Percentiles rank a stretch among this genome's conserved stretches.
Evolutionary conservation across 1,140 invertebrate genomes (phyloP).

Genomic region (Aleiodes sp.): DNA sequence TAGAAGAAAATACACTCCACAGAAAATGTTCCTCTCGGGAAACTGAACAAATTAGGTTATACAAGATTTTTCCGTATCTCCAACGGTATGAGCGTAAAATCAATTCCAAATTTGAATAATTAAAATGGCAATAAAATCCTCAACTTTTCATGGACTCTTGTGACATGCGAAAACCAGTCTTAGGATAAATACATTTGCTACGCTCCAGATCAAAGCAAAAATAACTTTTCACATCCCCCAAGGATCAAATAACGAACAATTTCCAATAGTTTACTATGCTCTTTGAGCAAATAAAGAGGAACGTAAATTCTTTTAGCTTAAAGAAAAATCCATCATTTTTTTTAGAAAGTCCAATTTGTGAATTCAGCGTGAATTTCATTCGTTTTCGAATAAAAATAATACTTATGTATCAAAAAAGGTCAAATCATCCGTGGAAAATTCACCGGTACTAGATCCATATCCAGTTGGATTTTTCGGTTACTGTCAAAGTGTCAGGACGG

Average conservation of each 20-base stretch:
- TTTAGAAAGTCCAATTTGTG: neutral
- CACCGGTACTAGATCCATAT: neutral
- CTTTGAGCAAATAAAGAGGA: neutral
- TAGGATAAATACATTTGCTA: neutral
- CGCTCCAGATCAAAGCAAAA: neutral
- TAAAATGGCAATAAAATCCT: neutral
- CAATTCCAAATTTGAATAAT: too few species aligned
- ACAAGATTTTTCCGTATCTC: too few species aligned
- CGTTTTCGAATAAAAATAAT: too few species aligned
- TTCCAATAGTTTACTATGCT: neutral
- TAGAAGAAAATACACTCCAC: too few species aligned
- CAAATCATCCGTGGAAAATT: neutral
- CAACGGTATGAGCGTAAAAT: too few species aligned
- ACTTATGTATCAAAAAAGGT: too few species aligned
- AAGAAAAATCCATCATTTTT: neutral
- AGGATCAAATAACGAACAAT: neutral
- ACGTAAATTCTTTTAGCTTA: neutral
- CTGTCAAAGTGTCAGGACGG: slow-evolving; percentile 22
- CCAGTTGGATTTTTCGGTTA: neutral
- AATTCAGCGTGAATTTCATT: too few species aligned
- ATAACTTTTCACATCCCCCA: neutral
- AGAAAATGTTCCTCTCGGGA: too few species aligned
- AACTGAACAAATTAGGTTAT: too few species aligned
- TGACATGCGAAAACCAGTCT: neutral
- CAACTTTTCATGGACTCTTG: neutral